Conservation (phyloP, 2,888 invertebrate species). For the Eulithis prunata region DNA sequence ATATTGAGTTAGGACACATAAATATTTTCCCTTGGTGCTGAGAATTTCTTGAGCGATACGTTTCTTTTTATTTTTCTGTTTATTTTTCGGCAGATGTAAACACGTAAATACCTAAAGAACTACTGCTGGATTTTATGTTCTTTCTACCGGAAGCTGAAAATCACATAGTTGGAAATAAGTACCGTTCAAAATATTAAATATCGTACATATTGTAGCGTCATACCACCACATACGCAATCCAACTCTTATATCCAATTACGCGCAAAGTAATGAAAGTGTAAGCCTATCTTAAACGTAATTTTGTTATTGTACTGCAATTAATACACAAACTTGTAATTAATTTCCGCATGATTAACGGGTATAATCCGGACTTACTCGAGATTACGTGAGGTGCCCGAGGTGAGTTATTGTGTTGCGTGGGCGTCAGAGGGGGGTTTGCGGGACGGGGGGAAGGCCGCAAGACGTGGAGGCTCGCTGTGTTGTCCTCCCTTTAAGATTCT, state of each 20-base stretch:
- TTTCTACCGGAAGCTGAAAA: neutral
- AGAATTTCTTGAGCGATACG: constrained; percentile 49
- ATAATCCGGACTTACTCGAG: constrained; percentile 82
- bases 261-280: constrained; percentile 31
- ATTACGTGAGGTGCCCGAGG: constrained; percentile 79
- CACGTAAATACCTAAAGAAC: constrained; percentile 7
- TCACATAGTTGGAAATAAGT: no score
- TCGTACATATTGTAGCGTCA: neutral
- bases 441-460: constrained; percentile 59
- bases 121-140: no score
- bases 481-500: constrained; percentile 84
- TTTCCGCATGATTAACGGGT: constrained; percentile 82
- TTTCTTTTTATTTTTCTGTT: constrained; percentile 46
- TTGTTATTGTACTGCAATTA: constrained; percentile 82
- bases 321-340: constrained; percentile 84
- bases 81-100: constrained; percentile 32
- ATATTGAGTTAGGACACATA: constrained; percentile 75
- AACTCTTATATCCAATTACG: constrained; percentile 11
- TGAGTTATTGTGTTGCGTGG: constrained; percentile 78
- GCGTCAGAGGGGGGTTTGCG: constrained; percentile 50
- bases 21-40: constrained; percentile 68
- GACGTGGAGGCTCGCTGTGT: constrained; percentile 75
- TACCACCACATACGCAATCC: neutral
- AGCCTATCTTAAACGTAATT: constrained; percentile 65
- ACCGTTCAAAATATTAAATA: neutral